Evolutionary conservation across 2,113 vertebrate species (phyloP).

Genomic region (Thinocorus orbignyianus): DNA sequence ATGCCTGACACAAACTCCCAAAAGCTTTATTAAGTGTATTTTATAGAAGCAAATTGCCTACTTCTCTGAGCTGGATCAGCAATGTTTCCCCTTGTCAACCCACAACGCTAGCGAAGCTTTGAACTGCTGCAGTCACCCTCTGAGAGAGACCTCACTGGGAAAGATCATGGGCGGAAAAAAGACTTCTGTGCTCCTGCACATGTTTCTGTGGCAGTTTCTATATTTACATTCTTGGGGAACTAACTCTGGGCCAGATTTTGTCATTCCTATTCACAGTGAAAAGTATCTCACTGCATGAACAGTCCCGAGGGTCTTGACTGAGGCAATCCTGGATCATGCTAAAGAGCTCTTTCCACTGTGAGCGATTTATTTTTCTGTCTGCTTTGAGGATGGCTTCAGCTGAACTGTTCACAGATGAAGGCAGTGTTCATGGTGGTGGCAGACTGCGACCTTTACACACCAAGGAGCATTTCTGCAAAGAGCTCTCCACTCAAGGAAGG

Average conservation of each 20-base stretch:
- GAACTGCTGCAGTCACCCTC: neutral
- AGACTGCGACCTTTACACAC: neutral
- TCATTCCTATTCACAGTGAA: conserved; percentile 25
- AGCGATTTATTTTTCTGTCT: neutral
- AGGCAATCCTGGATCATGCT: conserved; percentile 2
- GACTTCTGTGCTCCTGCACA: neutral
- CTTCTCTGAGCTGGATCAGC: neutral
- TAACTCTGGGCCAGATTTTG: conserved; percentile 51
- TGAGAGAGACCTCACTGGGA: neutral
- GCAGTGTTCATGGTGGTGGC: neutral
- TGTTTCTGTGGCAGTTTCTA: conserved; percentile 27
- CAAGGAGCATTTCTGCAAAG: neutral
- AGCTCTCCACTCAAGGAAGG: neutral
- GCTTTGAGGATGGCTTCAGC: neutral
- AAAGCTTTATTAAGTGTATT: conserved; percentile 9
- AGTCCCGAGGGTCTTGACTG: neutral
- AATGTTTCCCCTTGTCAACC: neutral
- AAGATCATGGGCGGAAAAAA: neutral
- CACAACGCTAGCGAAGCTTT: neutral
- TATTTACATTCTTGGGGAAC: conserved; percentile 5
- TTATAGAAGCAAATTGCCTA: conserved; percentile 13
- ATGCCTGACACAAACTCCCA: neutral
- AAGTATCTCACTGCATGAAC: neutral
- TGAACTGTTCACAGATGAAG: neutral
- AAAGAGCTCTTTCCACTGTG: neutral